These are phyloP conservation scores for Mastigias papua DNA, from an alignment of 30 jellyfish, hydroid and myxozoan genomes.

Conservation along the genomic window DNA sequence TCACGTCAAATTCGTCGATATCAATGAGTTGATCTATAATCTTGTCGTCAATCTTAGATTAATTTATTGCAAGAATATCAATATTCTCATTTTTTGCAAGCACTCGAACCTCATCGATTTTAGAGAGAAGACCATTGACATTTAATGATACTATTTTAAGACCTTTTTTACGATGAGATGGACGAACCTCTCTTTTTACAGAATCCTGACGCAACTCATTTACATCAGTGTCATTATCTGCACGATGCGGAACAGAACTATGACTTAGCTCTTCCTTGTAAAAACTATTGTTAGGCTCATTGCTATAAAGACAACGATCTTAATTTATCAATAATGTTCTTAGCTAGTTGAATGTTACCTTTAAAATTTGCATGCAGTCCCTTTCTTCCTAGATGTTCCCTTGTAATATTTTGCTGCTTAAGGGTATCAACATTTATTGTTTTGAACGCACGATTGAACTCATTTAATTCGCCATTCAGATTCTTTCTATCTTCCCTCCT, in stretches of 20 bases:
- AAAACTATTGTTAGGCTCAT: neutral
- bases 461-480: neutral
- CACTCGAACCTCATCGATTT: conserved; percentile 2
- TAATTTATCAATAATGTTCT: neutral
- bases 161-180: neutral
- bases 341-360: conserved; percentile 16
- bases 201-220: neutral
- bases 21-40: neutral
- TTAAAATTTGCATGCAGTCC: neutral
- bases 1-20: neutral
- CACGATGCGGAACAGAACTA: no score
- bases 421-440: conserved; percentile 9
- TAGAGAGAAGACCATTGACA: neutral
- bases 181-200: neutral
- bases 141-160: neutral
- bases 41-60: neutral
- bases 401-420: conserved; percentile 13
- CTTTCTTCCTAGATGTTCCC: neutral
- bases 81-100: neutral
- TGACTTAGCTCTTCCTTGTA: neutral
- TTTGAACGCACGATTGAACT: neutral
- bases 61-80: neutral
- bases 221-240: no score
- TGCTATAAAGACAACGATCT: neutral
- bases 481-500: neutral